Conservation (phyloP, 2,888 invertebrate species). For the Pimpla rufipes region DNA sequence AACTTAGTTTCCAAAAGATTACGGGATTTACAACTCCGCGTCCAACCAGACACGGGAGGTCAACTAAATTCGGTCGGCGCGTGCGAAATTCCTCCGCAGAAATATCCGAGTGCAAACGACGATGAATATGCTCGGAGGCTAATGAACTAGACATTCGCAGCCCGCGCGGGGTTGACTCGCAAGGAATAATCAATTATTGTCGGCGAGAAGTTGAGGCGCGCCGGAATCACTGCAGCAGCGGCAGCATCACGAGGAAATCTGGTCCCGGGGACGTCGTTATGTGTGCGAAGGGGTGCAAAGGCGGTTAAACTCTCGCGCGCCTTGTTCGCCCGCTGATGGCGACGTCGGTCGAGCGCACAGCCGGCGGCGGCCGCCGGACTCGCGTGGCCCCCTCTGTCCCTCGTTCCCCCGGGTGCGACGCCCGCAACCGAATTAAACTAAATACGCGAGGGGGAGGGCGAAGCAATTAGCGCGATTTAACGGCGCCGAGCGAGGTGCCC, state of each 20-base stretch:
- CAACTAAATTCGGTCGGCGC: too few relatives aligned
- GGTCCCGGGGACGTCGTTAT: conserved; percentile 10
- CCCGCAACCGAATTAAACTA: conserved; percentile 80
- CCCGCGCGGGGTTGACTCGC: neutral
- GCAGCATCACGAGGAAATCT: conserved; percentile 36
- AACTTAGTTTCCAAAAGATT: too few relatives aligned
- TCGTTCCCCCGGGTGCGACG: conserved; percentile 69
- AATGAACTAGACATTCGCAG: neutral
- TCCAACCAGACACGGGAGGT: too few relatives aligned
- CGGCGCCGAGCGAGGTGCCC: conserved; percentile 67
- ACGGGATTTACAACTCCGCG: too few relatives aligned
- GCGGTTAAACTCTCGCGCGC: conserved; percentile 37
- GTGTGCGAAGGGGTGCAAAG: neutral
- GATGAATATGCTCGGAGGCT: neutral
- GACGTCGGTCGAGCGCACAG: conserved; percentile 37
- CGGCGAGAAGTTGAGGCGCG: neutral
- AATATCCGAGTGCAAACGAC: neutral
- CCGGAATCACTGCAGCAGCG: conserved; percentile 18
- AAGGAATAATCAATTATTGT: conserved; percentile 49
- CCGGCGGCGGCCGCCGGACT: conserved; percentile 27
- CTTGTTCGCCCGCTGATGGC: conserved; percentile 41
- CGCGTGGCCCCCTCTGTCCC: conserved; percentile 38
- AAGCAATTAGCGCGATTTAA: conserved; percentile 83
- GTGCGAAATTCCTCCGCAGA: too few relatives aligned
- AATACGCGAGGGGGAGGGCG: conserved; percentile 74